phyloP scores from a whole-genome alignment of 2,797 vertebrate species.

The Columba guinea region DNA sequence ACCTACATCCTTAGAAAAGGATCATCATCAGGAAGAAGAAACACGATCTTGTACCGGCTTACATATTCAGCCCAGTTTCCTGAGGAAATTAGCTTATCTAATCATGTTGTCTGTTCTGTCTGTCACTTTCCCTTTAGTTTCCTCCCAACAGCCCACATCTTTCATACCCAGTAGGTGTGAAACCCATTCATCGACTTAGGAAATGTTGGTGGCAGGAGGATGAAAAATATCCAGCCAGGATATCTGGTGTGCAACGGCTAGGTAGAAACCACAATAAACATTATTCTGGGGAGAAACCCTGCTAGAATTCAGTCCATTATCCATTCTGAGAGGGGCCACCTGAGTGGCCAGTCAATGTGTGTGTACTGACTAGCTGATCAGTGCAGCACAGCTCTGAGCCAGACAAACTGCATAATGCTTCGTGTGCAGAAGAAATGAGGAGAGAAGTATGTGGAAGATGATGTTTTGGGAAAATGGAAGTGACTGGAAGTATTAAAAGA shows the following conservation, averaged over 20 bases:
- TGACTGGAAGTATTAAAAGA: neutral
- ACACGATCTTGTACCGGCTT: neutral
- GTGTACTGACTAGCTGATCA: neutral
- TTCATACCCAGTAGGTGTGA: conserved; percentile 40
- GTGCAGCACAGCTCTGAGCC: neutral
- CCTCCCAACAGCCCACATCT: conserved; percentile 1
- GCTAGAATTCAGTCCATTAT: neutral
- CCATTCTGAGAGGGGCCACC: neutral
- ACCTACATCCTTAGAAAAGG: neutral
- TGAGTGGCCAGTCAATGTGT: neutral
- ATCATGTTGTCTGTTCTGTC: neutral
- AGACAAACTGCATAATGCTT: neutral
- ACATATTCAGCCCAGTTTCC: neutral
- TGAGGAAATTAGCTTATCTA: conserved; percentile 35
- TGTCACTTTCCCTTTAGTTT: conserved; percentile 25
- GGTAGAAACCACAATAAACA: neutral
- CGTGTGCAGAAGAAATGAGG: neutral
- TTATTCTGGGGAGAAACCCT: neutral
- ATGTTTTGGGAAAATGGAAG: neutral
- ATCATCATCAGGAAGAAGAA: neutral
- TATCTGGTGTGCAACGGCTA: neutral
- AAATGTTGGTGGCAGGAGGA: neutral
- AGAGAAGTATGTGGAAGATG: neutral
- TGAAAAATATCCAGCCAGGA: neutral
- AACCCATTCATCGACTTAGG: neutral